Evolutionary conservation across 2,888 invertebrate species (phyloP).

Genomic region (Pachliopta kotzebuea): DNA sequence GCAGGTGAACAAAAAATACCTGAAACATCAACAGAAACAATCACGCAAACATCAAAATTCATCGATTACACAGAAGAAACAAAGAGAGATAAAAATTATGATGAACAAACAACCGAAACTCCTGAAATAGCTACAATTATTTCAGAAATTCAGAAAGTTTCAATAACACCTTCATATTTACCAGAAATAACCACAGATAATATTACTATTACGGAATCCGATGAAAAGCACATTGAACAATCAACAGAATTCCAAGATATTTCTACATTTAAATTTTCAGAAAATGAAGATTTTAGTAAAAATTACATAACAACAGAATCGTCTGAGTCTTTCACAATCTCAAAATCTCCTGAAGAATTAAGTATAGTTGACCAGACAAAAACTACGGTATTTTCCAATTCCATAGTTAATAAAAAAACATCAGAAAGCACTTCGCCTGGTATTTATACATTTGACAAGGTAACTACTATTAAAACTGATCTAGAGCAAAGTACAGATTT

Average conservation of each 20-base stretch:
- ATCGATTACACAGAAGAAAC: slow-evolving; percentile 8
- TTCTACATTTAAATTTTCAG: slow-evolving; percentile 6
- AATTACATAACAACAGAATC: slow-evolving; percentile 7
- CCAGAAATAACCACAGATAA: slow-evolving; percentile 14
- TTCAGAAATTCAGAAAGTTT: slow-evolving; percentile 4
- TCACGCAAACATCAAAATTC: not conserved
- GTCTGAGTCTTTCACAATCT: not conserved
- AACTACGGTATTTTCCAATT: slow-evolving; percentile 8
- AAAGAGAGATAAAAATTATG: not conserved
- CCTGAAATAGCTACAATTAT: slow-evolving; percentile 11
- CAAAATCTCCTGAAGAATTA: slow-evolving; percentile 18
- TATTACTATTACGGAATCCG: not conserved
- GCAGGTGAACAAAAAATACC: slow-evolving; percentile 11
- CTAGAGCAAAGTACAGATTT: slow-evolving; percentile 11
- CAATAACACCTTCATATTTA: slow-evolving; percentile 9
- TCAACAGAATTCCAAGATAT: slow-evolving; percentile 3
- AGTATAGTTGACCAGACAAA: slow-evolving; percentile 4
- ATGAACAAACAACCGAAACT: slow-evolving; percentile 7
- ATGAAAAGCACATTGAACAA: slow-evolving; percentile 2
- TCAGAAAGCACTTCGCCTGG: slow-evolving; percentile 4
- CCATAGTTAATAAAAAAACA: slow-evolving; percentile 5
- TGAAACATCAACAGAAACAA: slow-evolving; percentile 16
- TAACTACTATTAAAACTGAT: slow-evolving; percentile 8
- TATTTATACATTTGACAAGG: not conserved
- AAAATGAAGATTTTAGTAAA: slow-evolving; percentile 1